Evolutionary conservation across 2,797 vertebrate species (phyloP), one percentile per base, ranked within the genome.

Genomic region (Neomorphus geoffroyi): DNA sequence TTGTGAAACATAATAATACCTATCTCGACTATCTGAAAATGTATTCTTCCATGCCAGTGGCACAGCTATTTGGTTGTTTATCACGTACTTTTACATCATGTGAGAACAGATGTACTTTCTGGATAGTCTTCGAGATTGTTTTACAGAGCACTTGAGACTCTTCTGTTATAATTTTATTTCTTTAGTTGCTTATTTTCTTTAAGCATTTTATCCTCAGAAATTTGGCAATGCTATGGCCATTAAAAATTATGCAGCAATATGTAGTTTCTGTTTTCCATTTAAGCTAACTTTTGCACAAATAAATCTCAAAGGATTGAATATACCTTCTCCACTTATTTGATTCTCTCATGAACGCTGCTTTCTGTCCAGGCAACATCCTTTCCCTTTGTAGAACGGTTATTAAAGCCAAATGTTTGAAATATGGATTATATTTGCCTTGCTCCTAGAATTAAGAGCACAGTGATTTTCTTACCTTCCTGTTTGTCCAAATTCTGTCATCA

Each of bases 191-290:
- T 90, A 58, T 80, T 93, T 91, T 92, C 71, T 92, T 91, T 48
- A 87, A 80, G 50, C 10, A 74, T 89, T 92, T 94, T 91, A 82
- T 95, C 78, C 48, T 92, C 30, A 16, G 78, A 62, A 87, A 80
- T 60, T 80, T 96, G 85, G 79, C 41, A 57, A 71, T 80, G 37
- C 11, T 65, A 69, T 1, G 1, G 56, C 43, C 57, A 91, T 72
- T 94, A 95, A 92, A 92, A 90, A 78, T 91, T 93, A 75, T 51
- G 72, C 41, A 72, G 70, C 58, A 88, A 54, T 62, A 91, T 16
- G 50, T 83, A 92, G 72, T 93, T 95, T 94, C 93, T 91, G 85
- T 91, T 97, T 96, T 95, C 64, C 66, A 85, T 95, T 93, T 96
- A 88, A 95, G 46, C 41, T 96, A 95, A 90, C 79, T 91, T 96